These are phyloP conservation scores for Drosophila leontia DNA, from an alignment of 1,140 invertebrate genomes.

Conservation along the genomic window DNA sequence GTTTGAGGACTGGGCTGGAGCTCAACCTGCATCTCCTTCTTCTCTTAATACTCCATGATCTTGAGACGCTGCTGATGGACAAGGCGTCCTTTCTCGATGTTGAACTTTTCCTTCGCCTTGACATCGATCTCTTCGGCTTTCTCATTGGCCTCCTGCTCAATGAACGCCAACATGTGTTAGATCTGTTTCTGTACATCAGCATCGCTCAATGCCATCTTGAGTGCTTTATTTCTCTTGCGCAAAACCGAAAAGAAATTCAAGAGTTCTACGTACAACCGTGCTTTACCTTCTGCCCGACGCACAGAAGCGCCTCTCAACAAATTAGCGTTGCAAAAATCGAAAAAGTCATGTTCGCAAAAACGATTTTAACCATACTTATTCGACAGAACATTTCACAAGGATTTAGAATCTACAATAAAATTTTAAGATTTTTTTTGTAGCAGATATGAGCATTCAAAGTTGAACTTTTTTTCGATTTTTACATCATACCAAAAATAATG, in stretches of 20 bases:
- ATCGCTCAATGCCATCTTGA: slow-evolving; percentile 98
- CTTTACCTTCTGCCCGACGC: background rate
- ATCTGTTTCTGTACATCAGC: slow-evolving; percentile 99
- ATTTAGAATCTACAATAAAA: no score
- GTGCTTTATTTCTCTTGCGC: slow-evolving; percentile 80
- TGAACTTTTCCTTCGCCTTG: slow-evolving; percentile 99
- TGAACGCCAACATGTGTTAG: slow-evolving; percentile 99
- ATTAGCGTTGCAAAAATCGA: no score
- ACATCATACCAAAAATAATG: no score
- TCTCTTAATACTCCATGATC: slow-evolving; percentile 99
- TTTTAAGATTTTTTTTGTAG: no score
- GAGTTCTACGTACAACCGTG: slow-evolving; percentile 68
- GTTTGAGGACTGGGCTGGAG: slow-evolving; percentile 99
- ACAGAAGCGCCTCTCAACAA: no score
- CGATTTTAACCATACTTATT: no score
- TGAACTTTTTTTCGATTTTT: no score
- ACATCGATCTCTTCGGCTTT: slow-evolving; percentile 99
- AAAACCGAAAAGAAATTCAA: slow-evolving; percentile 80
- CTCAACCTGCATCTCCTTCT: slow-evolving; percentile 99
- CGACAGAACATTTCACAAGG: no score
- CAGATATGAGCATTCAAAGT: no score
- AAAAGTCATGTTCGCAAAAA: no score
- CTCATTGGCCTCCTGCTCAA: slow-evolving; percentile 99
- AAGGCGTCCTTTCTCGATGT: slow-evolving; percentile 99
- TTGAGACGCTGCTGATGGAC: slow-evolving; percentile 99